Base-by-base conservation (phyloP, 2,888 invertebrate genomes). In the Ophion ellenae region DNA sequence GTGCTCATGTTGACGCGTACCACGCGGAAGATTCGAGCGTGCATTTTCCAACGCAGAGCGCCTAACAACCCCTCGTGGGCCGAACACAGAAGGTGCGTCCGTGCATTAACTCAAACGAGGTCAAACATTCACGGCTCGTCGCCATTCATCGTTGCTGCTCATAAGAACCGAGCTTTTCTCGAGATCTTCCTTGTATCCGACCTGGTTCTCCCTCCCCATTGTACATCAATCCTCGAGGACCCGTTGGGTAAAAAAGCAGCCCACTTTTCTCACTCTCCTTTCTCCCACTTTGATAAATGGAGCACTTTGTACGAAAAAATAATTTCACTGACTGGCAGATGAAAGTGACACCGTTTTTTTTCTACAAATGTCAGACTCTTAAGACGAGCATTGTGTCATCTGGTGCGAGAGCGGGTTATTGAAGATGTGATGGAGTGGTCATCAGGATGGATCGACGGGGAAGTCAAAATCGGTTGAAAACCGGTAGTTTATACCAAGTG, bases 101-200 rank as follows among this genome's bases (percentile, higher is more conserved):
- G 32, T 36, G 20, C 63, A 40, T 47, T 45, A 63, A 28, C 47
- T 10, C 61, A 63, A 74, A 74, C 63, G 63, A 63, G 74, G 63
- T 74, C 63, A 45, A 74, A 74, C 17, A 74, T 74, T 74, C 61
- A 74, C 7, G 53, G 40, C 40, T 28, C 45, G 10, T 40, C 2
- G 17, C 24, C 63, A 74, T 74, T 74, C 74, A 74, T 74, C 74
- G 36, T 63, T 74, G 45, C 59, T 32, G 47, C 36, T 73, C 36
- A 4, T 63, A 74, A 63, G 63, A 45, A 63, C 45, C 36, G 7
- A 36, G 32, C 5, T 36, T 36, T 7, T 28, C 47, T 47, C 47
- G 47, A 47, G 47, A 47, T 32, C 28, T 74, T 63, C 14, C 63
- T 24, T 40, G 24, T 63, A 40, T 20, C 24, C 45, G 74, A 63